A percentile compares a stretch with the other conserved stretches of the same genome.
Conservation (phyloP, 2,797 vertebrate species). For the Kryptolebias ocellatus region DNA sequence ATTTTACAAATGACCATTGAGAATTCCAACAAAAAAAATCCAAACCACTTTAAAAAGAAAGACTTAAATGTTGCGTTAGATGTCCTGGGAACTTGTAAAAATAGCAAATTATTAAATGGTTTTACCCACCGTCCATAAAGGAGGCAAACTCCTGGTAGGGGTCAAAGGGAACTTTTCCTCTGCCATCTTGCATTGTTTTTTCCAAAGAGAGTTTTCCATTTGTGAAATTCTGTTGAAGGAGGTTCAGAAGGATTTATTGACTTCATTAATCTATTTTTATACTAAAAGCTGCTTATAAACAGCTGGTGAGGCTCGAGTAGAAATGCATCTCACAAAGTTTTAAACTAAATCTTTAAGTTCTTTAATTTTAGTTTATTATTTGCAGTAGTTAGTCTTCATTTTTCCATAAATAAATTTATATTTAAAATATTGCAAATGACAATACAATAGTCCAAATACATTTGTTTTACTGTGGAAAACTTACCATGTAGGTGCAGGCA, state of each 20-base stretch:
- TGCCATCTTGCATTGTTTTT: neutral
- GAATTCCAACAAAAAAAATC: neutral
- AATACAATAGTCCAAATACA: too few species aligned
- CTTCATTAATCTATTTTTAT: too few species aligned
- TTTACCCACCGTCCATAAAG: conserved; percentile 30
- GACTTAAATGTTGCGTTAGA: neutral
- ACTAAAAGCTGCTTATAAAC: too few species aligned
- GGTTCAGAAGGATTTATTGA: neutral
- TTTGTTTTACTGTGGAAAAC: neutral
- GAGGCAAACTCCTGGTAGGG: conserved; percentile 27
- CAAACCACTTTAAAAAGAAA: neutral
- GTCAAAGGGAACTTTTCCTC: conserved; percentile 35
- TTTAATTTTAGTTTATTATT: too few species aligned
- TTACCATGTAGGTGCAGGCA: conserved; percentile 31
- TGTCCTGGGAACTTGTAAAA: neutral
- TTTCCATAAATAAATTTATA: too few species aligned
- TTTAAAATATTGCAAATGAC: too few species aligned
- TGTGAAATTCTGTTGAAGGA: conserved; percentile 21
- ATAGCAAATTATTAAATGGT: neutral
- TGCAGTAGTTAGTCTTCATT: too few species aligned
- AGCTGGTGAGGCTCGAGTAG: too few species aligned
- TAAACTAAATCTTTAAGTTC: too few species aligned
- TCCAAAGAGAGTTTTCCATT: conserved; percentile 16
- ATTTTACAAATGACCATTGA: neutral
- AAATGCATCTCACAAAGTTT: too few species aligned